Conservation (phyloP, 2,888 invertebrate species). For the Synergus japonicus region DNA sequence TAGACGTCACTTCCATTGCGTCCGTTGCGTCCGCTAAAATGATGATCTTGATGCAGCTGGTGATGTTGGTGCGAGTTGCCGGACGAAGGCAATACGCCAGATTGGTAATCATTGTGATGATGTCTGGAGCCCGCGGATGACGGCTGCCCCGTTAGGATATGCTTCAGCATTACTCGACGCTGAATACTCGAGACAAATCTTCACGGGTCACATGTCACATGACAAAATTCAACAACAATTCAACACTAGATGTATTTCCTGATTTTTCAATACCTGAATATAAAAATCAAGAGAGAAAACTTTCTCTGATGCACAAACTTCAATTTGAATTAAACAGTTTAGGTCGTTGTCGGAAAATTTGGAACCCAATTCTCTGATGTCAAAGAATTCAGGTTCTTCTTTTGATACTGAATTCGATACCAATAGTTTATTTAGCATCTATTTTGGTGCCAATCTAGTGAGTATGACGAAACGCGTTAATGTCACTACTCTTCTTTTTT, state of each 20-base stretch:
- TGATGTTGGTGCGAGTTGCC: conserved; percentile 54
- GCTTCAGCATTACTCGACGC: conserved; percentile 83
- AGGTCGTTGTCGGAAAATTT: not conserved
- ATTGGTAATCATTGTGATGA: conserved; percentile 74
- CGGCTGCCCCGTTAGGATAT: conserved; percentile 82
- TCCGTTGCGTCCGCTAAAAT: conserved; percentile 56
- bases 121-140: conserved; percentile 78
- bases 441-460: not conserved
- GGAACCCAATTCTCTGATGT: not conserved
- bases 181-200: conserved; percentile 19
- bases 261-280: not conserved
- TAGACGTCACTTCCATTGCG: conserved; percentile 68
- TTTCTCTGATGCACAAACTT: not conserved
- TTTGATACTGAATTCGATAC: not conserved
- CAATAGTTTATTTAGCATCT: not conserved
- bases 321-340: not conserved
- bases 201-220: not conserved
- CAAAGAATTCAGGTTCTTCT: not conserved
- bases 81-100: conserved; percentile 51
- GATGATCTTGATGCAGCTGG: conserved; percentile 57
- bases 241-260: not conserved
- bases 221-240: not conserved
- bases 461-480: not conserved
- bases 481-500: not conserved
- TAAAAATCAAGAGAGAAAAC: not conserved